Evolutionary conservation across 1,140 invertebrate genomes (phyloP).

Genomic region (Conus betulinus): DNA sequence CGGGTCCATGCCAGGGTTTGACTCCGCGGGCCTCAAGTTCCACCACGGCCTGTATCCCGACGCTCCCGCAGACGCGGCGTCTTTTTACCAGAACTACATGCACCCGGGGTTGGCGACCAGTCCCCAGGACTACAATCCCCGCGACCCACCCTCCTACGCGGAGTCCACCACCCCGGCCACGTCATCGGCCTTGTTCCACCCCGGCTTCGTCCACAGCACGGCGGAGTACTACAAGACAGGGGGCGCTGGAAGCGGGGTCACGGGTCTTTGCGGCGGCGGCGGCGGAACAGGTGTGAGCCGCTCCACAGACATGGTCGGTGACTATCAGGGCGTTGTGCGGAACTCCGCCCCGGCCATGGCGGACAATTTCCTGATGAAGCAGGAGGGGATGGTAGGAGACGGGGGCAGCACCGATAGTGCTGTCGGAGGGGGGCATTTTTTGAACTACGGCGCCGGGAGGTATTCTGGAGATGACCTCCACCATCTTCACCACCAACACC

Average conservation of each 20-base stretch:
- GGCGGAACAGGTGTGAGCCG: not conserved
- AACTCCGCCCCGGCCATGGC: not conserved
- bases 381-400: not conserved
- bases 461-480: slow-evolving; percentile 22
- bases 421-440: not conserved
- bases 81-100: slow-evolving; percentile 54
- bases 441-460: slow-evolving; percentile 9
- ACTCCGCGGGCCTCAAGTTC: slow-evolving; percentile 49
- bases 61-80: slow-evolving; percentile 37
- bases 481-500: slow-evolving; percentile 22
- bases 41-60: slow-evolving; percentile 60
- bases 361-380: slow-evolving; percentile 37
- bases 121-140: slow-evolving; percentile 29
- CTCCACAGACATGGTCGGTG: slow-evolving; percentile 11
- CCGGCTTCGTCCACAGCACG: slow-evolving; percentile 56
- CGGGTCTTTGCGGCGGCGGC: slow-evolving; percentile 41
- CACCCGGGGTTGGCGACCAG: not conserved
- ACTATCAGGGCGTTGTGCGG: not conserved
- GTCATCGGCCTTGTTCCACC: slow-evolving; percentile 43
- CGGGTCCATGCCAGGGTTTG: slow-evolving; percentile 49
- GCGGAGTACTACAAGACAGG: slow-evolving; percentile 58
- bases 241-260: slow-evolving; percentile 21
- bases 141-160: slow-evolving; percentile 63
- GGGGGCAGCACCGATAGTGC: not conserved
- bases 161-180: slow-evolving; percentile 50